Base-by-base conservation (phyloP, 2,888 invertebrate genomes). In the Zygothrica quintamaculata region DNA sequence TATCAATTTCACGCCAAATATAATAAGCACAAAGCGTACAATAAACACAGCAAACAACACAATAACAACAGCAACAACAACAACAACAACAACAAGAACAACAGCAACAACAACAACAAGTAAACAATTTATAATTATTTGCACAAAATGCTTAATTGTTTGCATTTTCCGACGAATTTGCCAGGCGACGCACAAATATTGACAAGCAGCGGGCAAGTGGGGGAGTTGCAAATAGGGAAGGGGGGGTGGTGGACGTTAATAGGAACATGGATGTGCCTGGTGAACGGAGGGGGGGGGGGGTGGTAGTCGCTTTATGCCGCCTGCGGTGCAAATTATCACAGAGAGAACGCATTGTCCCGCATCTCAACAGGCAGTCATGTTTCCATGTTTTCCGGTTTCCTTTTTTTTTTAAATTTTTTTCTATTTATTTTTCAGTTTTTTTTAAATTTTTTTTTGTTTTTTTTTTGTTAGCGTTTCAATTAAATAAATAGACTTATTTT, bases 401-500 rank as follows among this genome's bases (percentile, higher is more conserved):
- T 29, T 11, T 33, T 9, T 34, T 18, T 12, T 60, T 58, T n/a
- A n/a, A n/a, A n/a, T n/a, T 11, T 11, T 4, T 34, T 34, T 34
- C n/a, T 34, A 7, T 5, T 12, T 34, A 4, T 12, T 34, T n/a
- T 34, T 29, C 13, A 9, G 13, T 6, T 33, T 47, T 25, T 61
- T 37, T 43, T 44, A 44, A 44, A 25, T 31, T 36, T 44, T 43
- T 5, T 16, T n/a, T 0, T 9, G 26, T 11, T 29, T 11, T 33
- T 9, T 34, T 18, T 12, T 60, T 58, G 53, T 55, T 65, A 51
- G 76, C 58, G 60, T 71, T 82, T 79, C 80, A 85, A 81, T 81
- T 81, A 81, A 85, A 79, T 79, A 84, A 82, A 79, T 85, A 74
- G 77, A 84, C 80, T 85, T 85, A 68, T 73, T 85, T 73, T 65